Conservation (phyloP, 2,113 vertebrate genomes). For the Chauna torquata region DNA sequence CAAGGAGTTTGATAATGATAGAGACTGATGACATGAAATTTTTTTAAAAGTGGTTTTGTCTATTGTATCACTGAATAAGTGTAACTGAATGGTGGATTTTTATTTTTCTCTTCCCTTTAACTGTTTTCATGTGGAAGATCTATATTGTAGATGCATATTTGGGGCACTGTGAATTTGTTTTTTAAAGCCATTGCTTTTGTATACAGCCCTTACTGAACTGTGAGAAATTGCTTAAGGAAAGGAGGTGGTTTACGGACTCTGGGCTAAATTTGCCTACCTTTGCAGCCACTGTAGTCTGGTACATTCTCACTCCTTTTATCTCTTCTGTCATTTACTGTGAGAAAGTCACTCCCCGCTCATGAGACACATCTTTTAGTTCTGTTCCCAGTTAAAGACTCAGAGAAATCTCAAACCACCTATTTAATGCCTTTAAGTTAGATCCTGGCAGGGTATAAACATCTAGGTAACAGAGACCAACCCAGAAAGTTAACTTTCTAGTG, state of each 20-base stretch:
- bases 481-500: background rate
- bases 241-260: background rate
- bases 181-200: background rate
- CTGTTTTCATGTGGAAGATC: background rate
- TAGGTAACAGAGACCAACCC: background rate
- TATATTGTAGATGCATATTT: background rate
- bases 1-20: background rate
- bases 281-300: background rate
- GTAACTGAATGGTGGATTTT: background rate
- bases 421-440: background rate
- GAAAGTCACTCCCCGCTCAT: background rate
- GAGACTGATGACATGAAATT: background rate
- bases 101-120: background rate
- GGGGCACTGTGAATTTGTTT: background rate
- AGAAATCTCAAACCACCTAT: background rate
- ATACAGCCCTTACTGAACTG: background rate
- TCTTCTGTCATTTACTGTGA: background rate
- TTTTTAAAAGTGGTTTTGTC: background rate
- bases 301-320: background rate
- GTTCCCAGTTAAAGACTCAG: background rate
- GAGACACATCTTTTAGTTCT: background rate
- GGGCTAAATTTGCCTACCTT: background rate
- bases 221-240: background rate
- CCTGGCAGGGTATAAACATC: accelerated
- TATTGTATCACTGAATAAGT: background rate